phyloP scores from a whole-genome alignment of 2,797 vertebrate species.

The Cyprinella venusta region DNA sequence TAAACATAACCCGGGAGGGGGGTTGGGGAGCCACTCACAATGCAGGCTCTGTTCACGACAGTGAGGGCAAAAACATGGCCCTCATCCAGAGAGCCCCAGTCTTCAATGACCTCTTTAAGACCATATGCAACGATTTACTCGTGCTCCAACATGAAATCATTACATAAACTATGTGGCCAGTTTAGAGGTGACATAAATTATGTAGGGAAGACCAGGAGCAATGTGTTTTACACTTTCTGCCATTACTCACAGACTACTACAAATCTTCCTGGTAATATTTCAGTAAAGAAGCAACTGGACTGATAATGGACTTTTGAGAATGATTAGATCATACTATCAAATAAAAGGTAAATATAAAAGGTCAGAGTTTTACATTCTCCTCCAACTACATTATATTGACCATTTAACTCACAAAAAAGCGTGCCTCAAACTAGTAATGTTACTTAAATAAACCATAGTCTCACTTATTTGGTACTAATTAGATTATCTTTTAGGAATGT shows the following conservation, averaged over 20 bases:
- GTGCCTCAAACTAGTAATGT: background rate
- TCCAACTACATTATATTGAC: background rate
- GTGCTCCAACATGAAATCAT: constrained; percentile 8
- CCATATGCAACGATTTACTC: constrained; percentile 47
- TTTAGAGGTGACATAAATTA: background rate
- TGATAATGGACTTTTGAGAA: background rate
- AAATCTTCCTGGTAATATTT: background rate
- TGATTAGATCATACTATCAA: background rate
- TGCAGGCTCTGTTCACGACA: constrained; percentile 40
- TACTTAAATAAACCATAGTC: background rate
- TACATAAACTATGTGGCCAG: constrained; percentile 8
- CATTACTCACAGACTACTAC: background rate
- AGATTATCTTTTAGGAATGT: background rate
- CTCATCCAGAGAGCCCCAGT: constrained; percentile 15
- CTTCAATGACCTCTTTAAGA: constrained; percentile 40
- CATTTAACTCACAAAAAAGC: background rate
- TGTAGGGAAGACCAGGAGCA: background rate
- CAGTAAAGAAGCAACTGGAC: background rate
- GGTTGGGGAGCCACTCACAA: constrained; percentile 18
- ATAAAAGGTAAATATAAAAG: background rate
- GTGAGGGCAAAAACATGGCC: constrained; percentile 32
- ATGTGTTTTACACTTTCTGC: background rate
- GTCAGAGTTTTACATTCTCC: background rate
- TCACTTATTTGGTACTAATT: background rate
- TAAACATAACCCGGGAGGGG: constrained; percentile 43